Base-by-base conservation (phyloP, 2,113 vertebrate genomes). In the Pollimyrus isidori region DNA sequence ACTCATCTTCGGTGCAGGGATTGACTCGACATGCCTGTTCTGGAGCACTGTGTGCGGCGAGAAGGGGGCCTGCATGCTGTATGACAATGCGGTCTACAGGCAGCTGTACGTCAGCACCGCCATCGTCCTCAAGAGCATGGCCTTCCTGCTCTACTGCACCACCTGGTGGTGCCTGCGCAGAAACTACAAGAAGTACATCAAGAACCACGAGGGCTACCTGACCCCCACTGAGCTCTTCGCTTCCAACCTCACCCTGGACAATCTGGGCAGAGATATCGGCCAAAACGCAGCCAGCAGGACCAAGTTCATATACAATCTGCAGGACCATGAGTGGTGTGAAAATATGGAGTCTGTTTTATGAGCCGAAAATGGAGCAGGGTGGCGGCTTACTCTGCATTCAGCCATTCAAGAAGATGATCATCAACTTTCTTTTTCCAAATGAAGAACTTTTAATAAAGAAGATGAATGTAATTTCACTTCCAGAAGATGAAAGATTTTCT, bases 321-420 rank as follows among this genome's bases (percentile, higher is more conserved):
- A 99, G 95, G 97, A 99, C 92, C 97, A 99, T 0, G 98, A 99
- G 93, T 96, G 97, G 95, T 99, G 98, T 93, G 98, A 99, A 93
- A 99, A 99, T 91, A 99, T 99, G 97, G 98, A 99, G 91, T 99
- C 98, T 0, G 98, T 99, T 96, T 97, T 99, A 96, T 99, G 99
- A 96, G 94, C 93, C 82, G 7, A 49, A 65, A 80, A 52, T 1
- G 7, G 5, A 35, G 46, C 58, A 73, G 80, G 62, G 86, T 52
- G 90, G 93, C 89, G 42, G 49, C 17, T 56, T 69, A 86, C 90
- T 92, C 23, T 89, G 62, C 89, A 80, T 19, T 53, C n/a, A 53
- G 49, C 91, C 93, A 87, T 91, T 85, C 89, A 87, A 56, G 83
- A 92, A 82, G 91, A 93, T 90, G 50, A 89, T 88, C 89, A 53